Evolutionary conservation across 2,888 invertebrate species (phyloP).

Genomic region (Romanomermis culicivorax): DNA sequence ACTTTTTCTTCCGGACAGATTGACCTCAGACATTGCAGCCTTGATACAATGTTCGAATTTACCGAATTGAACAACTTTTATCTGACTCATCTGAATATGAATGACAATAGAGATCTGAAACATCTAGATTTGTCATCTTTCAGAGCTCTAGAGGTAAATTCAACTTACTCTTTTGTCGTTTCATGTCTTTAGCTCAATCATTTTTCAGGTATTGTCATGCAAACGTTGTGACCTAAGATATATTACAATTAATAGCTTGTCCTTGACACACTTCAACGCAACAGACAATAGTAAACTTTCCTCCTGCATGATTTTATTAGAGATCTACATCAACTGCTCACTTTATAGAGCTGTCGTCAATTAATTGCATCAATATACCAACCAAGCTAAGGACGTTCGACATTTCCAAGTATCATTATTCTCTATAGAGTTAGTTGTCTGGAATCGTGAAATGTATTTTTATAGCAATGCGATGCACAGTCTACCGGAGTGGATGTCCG

Average conservation of each 20-base stretch:
- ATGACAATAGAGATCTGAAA: conserved; percentile 28
- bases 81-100: conserved; percentile 31
- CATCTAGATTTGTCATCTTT: conserved; percentile 30
- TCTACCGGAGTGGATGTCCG: conserved; percentile 31
- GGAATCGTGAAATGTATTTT: too few relatives aligned
- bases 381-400: conserved; percentile 29
- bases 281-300: conserved; percentile 31
- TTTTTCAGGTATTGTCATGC: conserved; percentile 31
- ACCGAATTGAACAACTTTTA: too few relatives aligned
- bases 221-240: conserved; percentile 30
- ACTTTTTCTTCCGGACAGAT: too few relatives aligned
- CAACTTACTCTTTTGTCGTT: background rate
- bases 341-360: background rate
- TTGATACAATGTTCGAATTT: too few relatives aligned
- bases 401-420: conserved; percentile 26
- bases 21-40: too few relatives aligned
- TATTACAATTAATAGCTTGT: conserved; percentile 31
- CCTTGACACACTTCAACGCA: conserved; percentile 30
- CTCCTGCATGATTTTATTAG: too few relatives aligned
- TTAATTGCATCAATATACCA: conserved; percentile 25
- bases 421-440: too few relatives aligned
- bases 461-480: too few relatives aligned
- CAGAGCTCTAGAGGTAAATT: conserved; percentile 17
- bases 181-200: background rate
- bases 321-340: too few relatives aligned